Conservation (phyloP, 2,888 invertebrate genomes). For the Melanotus villosus region DNA sequence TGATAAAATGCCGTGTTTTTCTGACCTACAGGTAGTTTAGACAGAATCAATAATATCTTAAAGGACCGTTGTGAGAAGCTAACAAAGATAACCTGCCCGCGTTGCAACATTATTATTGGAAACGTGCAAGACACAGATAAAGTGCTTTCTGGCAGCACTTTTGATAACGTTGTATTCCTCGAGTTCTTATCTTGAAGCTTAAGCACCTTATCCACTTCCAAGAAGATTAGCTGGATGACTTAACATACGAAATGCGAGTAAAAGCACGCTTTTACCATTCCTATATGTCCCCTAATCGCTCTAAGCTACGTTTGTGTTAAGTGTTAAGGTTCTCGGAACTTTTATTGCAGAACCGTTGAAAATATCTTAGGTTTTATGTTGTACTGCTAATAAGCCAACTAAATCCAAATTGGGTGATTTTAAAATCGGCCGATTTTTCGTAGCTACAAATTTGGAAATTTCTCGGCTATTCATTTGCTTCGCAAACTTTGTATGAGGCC, state of each 20-base stretch:
- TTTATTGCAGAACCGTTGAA: too few relatives aligned
- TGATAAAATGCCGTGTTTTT: constrained; percentile 9
- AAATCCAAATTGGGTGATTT: too few relatives aligned
- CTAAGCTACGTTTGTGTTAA: background rate
- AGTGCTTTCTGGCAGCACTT: constrained; percentile 4
- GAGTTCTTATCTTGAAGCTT: constrained; percentile 11
- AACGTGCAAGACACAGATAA: constrained; percentile 14
- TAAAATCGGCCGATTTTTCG: too few relatives aligned
- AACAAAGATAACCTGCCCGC: constrained; percentile 8
- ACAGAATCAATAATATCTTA: constrained; percentile 8
- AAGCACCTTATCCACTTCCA: constrained; percentile 11
- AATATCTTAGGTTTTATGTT: too few relatives aligned
- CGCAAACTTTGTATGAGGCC: too few relatives aligned
- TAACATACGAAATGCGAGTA: background rate
- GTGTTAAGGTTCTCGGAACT: too few relatives aligned
- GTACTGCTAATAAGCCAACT: too few relatives aligned
- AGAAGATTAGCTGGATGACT: constrained; percentile 5
- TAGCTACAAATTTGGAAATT: too few relatives aligned
- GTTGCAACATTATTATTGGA: constrained; percentile 14
- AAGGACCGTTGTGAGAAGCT: background rate
- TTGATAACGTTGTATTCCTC: constrained; percentile 14
- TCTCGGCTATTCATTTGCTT: too few relatives aligned
- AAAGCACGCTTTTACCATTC: background rate
- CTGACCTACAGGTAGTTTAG: background rate
- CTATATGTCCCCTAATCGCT: background rate